A percentile compares a stretch with the other conserved stretches of the same genome.
phyloP scores from a whole-genome alignment of 2,797 vertebrate genomes.

The Morelia viridis region DNA sequence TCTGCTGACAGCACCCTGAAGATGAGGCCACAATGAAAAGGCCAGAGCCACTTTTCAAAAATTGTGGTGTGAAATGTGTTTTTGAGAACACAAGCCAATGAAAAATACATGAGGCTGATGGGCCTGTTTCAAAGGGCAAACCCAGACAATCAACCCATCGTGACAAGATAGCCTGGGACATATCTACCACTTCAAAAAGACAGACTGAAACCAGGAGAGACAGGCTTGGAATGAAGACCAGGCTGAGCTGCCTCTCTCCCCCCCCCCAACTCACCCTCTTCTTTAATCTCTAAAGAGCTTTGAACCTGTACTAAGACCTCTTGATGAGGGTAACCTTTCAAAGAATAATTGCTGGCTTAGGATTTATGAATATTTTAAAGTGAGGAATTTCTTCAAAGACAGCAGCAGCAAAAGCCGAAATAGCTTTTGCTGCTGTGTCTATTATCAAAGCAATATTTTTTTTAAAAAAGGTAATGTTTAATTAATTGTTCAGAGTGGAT shows the following conservation, averaged over 20 bases:
- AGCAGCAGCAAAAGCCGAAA: slow-evolving; percentile 30
- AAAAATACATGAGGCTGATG: background rate
- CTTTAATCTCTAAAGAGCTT: slow-evolving; percentile 50
- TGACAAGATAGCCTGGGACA: slow-evolving; percentile 15
- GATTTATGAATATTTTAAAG: slow-evolving; percentile 36
- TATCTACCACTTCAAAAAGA: slow-evolving; percentile 32
- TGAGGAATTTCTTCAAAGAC: slow-evolving; percentile 50
- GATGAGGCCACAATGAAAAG: slow-evolving; percentile 37
- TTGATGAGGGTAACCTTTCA: slow-evolving; percentile 60
- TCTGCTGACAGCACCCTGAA: slow-evolving; percentile 40
- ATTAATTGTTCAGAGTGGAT: background rate
- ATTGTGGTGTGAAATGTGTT: slow-evolving; percentile 21
- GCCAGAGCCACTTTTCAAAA: slow-evolving; percentile 9
- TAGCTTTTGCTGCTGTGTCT: background rate
- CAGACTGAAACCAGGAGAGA: slow-evolving; percentile 38
- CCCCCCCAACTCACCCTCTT: background rate
- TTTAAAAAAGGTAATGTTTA: background rate
- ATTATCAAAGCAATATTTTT: background rate
- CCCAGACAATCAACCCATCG: background rate
- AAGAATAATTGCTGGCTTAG: slow-evolving; percentile 52
- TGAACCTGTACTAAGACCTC: slow-evolving; percentile 48
- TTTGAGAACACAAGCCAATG: slow-evolving; percentile 34
- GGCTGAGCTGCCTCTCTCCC: background rate
- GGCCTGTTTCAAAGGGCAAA: slow-evolving; percentile 8
- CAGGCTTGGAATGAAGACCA: slow-evolving; percentile 25